These are phyloP conservation scores for Idaea biselata DNA, from an alignment of 2,888 invertebrate species.

Conservation along the genomic window DNA sequence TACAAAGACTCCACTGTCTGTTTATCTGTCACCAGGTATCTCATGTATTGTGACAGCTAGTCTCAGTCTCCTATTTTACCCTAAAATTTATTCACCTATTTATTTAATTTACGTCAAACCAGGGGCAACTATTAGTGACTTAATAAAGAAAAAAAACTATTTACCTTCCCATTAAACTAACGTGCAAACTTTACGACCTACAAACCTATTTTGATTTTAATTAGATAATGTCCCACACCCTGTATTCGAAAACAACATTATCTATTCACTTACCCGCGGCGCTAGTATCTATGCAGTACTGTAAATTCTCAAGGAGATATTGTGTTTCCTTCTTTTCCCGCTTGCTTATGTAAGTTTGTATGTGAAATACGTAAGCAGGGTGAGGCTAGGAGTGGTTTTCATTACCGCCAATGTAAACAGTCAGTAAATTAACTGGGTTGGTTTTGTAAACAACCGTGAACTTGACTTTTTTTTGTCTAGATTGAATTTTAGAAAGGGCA, in stretches of 20 bases:
- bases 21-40: too few species aligned
- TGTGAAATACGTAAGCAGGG: not conserved
- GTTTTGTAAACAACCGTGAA: too few species aligned
- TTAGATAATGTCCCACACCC: not conserved
- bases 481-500: too few species aligned
- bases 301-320: not conserved
- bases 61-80: too few species aligned
- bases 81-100: too few species aligned
- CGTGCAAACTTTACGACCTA: not conserved
- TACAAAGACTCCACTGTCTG: too few species aligned
- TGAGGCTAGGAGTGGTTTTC: not conserved
- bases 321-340: not conserved
- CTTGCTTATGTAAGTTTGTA: not conserved
- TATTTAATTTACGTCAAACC: too few species aligned
- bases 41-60: too few species aligned
- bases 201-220: not conserved
- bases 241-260: not conserved
- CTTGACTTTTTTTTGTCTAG: too few species aligned
- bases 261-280: not conserved
- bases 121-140: too few species aligned
- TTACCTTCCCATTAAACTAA: constrained; percentile 4
- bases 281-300: not conserved
- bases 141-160: too few species aligned
- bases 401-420: not conserved
- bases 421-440: not conserved